Evolutionary conservation across 2,797 vertebrate species (phyloP).

Genomic region (Rachycentron canadum): DNA sequence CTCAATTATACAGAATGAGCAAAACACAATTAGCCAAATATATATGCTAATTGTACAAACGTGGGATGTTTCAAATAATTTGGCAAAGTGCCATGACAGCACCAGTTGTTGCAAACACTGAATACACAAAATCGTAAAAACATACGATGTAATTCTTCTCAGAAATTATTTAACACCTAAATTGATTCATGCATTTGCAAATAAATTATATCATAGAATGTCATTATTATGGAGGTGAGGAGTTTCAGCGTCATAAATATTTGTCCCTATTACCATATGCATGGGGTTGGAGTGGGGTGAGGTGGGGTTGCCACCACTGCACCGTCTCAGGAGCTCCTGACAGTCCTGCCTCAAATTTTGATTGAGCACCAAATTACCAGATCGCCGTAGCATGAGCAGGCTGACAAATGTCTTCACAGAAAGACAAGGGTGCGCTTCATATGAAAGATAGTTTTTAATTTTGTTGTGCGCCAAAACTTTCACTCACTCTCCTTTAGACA

Average conservation of each 20-base stretch:
- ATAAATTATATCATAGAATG: background rate
- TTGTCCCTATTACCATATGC: constrained; percentile 37
- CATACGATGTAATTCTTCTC: background rate
- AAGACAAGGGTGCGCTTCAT: constrained; percentile 22
- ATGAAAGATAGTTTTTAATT: constrained; percentile 59
- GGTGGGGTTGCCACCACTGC: background rate
- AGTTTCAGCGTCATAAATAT: constrained; percentile 19
- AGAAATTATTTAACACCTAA: too few relatives aligned
- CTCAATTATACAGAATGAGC: constrained; percentile 31
- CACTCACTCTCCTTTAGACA: constrained; percentile 25
- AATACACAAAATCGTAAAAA: constrained; percentile 4
- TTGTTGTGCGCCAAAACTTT: constrained; percentile 40
- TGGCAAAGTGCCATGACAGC: constrained; percentile 17
- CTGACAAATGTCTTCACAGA: constrained; percentile 67
- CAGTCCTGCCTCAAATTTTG: constrained; percentile 60
- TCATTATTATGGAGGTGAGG: background rate
- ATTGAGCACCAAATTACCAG: constrained; percentile 70
- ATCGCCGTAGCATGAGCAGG: constrained; percentile 55
- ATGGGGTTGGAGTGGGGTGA: background rate
- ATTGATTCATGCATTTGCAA: background rate
- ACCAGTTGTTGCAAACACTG: constrained; percentile 4
- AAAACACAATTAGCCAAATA: constrained; percentile 29
- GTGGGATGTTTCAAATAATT: background rate
- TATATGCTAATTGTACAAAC: constrained; percentile 42
- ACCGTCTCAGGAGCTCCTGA: constrained; percentile 33